phyloP scores from a whole-genome alignment of 2,113 vertebrate genomes.

The Orthochromis malagaraziensis region DNA sequence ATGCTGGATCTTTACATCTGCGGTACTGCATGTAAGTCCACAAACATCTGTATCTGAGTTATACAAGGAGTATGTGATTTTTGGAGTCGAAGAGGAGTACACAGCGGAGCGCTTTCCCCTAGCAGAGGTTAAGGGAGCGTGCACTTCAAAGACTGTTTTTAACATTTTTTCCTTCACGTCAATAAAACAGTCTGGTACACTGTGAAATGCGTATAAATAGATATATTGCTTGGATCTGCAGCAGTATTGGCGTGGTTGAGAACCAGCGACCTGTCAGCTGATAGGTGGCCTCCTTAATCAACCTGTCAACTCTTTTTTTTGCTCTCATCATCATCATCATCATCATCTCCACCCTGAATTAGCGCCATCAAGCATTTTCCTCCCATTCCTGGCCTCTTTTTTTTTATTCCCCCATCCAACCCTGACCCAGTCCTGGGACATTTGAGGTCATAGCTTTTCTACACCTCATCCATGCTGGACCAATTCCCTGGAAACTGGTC shows the following conservation, averaged over 20 bases:
- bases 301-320: not conserved
- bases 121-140: not conserved
- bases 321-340: not conserved
- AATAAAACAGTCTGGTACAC: not conserved
- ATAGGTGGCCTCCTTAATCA: not conserved
- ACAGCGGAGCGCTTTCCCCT: not conserved
- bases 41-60: not conserved
- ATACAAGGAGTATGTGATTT: not conserved
- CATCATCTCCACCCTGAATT: constrained; percentile 15
- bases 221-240: not conserved
- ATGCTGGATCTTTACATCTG: not conserved
- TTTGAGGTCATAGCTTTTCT: constrained; percentile 42
- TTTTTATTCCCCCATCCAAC: not conserved
- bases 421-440: constrained; percentile 4
- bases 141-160: not conserved
- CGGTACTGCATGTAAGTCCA: not conserved
- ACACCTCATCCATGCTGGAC: constrained; percentile 18
- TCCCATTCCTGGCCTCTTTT: not conserved
- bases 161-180: not conserved
- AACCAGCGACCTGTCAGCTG: not conserved
- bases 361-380: not conserved
- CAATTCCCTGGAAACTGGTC: constrained; percentile 6
- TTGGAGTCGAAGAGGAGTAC: not conserved
- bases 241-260: not conserved
- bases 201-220: not conserved